Conservation (phyloP, 2,113 vertebrate genomes). For the Sinocyclocheilus anshuiensis region DNA sequence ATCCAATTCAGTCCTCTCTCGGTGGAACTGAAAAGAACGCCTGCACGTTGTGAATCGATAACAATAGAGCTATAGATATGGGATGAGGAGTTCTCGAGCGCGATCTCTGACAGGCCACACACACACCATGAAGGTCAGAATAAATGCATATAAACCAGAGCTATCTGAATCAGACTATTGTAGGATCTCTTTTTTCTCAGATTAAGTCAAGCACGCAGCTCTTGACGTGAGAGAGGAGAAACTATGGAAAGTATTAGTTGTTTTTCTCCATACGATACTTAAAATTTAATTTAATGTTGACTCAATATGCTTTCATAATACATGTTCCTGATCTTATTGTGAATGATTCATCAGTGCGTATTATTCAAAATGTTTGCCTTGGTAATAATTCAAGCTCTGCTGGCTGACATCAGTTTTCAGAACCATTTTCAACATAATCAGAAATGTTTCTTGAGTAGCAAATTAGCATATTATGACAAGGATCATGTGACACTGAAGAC, state of each 20-base stretch:
- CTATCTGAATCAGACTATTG: conserved; percentile 48
- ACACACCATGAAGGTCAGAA: conserved; percentile 53
- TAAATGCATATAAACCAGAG: conserved; percentile 57
- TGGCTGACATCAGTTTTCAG: not conserved
- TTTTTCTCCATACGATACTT: not conserved
- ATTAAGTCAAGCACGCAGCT: not conserved
- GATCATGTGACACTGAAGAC: not conserved
- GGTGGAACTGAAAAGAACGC: conserved; percentile 28
- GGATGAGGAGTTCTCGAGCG: conserved; percentile 48
- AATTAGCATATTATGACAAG: not conserved
- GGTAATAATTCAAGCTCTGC: not conserved
- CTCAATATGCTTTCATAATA: not conserved
- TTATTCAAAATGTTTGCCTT: not conserved
- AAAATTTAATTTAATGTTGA: not conserved
- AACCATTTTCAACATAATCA: not conserved
- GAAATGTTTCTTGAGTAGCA: not conserved
- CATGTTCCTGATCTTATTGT: not conserved
- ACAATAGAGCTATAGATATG: conserved; percentile 57
- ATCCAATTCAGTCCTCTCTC: conserved; percentile 23
- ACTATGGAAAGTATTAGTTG: too few relatives aligned
- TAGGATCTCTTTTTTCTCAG: conserved; percentile 17
- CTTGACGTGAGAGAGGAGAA: not conserved
- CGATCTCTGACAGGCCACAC: conserved; percentile 46
- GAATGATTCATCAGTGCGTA: not conserved
- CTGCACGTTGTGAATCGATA: conserved; percentile 49